phyloP scores from a whole-genome alignment of 1,140 invertebrate genomes.

The Hestina assimilis region DNA sequence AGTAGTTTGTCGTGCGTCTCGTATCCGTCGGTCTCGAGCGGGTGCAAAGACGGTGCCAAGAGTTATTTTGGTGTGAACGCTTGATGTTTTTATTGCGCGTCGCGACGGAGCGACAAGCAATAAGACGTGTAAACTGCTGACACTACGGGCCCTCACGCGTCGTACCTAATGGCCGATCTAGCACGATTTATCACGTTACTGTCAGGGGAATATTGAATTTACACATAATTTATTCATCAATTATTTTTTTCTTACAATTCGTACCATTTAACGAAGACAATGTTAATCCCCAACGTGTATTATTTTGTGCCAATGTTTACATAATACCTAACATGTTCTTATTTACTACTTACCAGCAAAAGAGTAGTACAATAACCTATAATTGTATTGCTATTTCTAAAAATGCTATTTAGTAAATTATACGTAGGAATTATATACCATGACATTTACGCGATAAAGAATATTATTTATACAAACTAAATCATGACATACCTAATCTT shows the following conservation, averaged over 20 bases:
- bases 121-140: slow-evolving; percentile 70
- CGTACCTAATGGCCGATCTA: slow-evolving; percentile 60
- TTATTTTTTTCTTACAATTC: not conserved
- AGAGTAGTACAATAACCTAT: too few relatives aligned
- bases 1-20: slow-evolving; percentile 35
- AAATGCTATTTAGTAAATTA: too few relatives aligned
- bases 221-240: slow-evolving; percentile 26
- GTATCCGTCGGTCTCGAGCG: slow-evolving; percentile 53
- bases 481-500: too few relatives aligned
- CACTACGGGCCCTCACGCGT: slow-evolving; percentile 59
- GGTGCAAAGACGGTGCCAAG: slow-evolving; percentile 70
- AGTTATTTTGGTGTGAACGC: slow-evolving; percentile 73
- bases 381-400: too few relatives aligned
- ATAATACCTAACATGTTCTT: too few relatives aligned
- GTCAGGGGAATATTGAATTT: slow-evolving; percentile 57
- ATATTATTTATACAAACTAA: too few relatives aligned
- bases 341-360: too few relatives aligned
- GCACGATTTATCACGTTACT: slow-evolving; percentile 65
- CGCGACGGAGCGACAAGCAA: slow-evolving; percentile 64
- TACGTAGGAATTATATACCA: too few relatives aligned
- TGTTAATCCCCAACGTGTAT: too few relatives aligned
- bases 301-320: too few relatives aligned
- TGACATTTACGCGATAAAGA: too few relatives aligned
- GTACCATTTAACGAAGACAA: too few relatives aligned
- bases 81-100: slow-evolving; percentile 74